Percentiles rank a stretch among this genome's conserved stretches.
Conservation (phyloP, 2,113 vertebrate species). For the Chamaea fasciata region DNA sequence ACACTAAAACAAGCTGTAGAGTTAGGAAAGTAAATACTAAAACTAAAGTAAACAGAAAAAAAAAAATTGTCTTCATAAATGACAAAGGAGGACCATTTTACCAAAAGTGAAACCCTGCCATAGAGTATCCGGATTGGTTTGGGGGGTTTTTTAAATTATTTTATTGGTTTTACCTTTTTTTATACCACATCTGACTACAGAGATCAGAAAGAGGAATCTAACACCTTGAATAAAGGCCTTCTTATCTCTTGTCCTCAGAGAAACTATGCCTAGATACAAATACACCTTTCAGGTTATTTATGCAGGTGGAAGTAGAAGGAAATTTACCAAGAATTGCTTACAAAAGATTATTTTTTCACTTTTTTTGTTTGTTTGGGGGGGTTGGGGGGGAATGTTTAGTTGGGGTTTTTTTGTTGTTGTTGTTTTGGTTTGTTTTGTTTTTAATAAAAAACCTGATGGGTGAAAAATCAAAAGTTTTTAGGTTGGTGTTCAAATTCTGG, state of each 20-base stretch:
- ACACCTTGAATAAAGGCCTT: background rate
- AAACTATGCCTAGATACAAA: background rate
- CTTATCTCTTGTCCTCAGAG: background rate
- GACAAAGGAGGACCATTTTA: background rate
- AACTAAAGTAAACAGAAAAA: too few relatives aligned
- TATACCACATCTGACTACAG: background rate
- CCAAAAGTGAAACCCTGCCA: background rate
- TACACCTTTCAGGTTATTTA: background rate
- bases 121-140: background rate
- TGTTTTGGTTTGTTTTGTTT: background rate
- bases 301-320: background rate
- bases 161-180: background rate
- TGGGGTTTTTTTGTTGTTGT: background rate
- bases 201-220: background rate
- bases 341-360: background rate
- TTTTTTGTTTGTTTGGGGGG: background rate
- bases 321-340: background rate
- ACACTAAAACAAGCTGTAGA: background rate
- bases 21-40: background rate
- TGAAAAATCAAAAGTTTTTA: background rate
- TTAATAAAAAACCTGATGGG: background rate
- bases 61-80: background rate
- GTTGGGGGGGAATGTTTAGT: background rate
- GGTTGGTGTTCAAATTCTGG: background rate
- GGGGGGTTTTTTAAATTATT: rapidly evolving